Evolutionary conservation across 2,113 vertebrate genomes (phyloP).

Genomic region (Herpailurus yagouaroundi): DNA sequence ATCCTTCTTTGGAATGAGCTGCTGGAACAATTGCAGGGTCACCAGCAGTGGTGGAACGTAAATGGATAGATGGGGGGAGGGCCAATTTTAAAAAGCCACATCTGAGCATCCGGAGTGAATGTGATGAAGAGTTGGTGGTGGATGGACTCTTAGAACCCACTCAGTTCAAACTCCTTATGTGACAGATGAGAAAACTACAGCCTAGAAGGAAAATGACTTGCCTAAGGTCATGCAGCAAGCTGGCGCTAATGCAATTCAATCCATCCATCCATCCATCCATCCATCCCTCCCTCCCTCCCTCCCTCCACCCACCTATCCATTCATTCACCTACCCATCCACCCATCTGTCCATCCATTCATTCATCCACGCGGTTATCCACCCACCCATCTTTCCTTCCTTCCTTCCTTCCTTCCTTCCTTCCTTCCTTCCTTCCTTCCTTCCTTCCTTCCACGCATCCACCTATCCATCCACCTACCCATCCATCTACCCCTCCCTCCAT

Average conservation of each 20-base stretch:
- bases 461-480: too few relatives aligned
- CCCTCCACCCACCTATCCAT: background rate
- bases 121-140: background rate
- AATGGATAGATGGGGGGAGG: background rate
- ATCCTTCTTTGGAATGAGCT: background rate
- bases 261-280: background rate
- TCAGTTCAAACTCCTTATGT: background rate
- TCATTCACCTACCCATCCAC: background rate
- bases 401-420: too few relatives aligned
- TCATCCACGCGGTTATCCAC: background rate
- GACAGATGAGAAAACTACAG: background rate
- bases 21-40: background rate
- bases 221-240: background rate
- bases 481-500: too few relatives aligned
- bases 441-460: too few relatives aligned
- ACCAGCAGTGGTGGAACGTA: background rate
- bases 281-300: rapidly evolving
- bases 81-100: constrained; percentile 30
- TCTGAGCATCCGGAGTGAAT: constrained; percentile 12
- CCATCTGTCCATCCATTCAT: background rate
- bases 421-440: too few relatives aligned
- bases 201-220: background rate
- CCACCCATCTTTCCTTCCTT: too few relatives aligned
- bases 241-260: background rate
- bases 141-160: background rate